A percentile compares a stretch with the other conserved stretches of the same genome.
Conservation (phyloP, 1,140 invertebrate species). For the Calosoma granatense region DNA sequence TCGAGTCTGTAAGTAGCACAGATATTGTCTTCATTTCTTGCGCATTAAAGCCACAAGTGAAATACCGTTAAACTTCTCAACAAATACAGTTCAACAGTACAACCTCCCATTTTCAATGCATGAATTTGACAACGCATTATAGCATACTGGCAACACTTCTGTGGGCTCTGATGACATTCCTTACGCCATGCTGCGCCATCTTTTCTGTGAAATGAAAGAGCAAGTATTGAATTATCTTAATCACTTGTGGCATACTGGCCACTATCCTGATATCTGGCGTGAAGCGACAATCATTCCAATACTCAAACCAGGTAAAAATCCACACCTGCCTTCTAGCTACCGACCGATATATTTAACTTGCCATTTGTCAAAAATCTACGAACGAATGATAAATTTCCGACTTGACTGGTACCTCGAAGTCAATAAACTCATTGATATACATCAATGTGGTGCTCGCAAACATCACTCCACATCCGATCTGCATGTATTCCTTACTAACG, state of each 20-base stretch:
- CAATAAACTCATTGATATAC: neutral
- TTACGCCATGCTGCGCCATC: neutral
- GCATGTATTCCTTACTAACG: neutral
- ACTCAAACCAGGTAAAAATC: neutral
- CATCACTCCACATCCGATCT: conserved; percentile 1
- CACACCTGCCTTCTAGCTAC: neutral
- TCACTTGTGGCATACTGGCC: neutral
- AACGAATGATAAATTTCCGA: neutral
- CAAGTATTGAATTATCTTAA: neutral
- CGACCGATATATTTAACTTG: neutral
- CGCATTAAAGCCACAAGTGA: neutral
- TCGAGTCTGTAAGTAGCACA: neutral
- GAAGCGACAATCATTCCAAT: neutral
- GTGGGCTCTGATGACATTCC: neutral
- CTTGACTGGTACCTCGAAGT: neutral
- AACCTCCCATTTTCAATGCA: neutral
- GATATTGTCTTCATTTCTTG: neutral
- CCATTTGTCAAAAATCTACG: neutral
- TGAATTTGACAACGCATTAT: neutral
- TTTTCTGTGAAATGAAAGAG: neutral
- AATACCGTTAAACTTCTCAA: neutral
- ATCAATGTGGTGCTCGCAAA: neutral
- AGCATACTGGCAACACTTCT: neutral
- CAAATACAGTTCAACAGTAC: neutral
- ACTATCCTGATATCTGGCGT: neutral